Base-by-base conservation (phyloP, 2,888 invertebrate species). In the Maniola hyperantus region DNA sequence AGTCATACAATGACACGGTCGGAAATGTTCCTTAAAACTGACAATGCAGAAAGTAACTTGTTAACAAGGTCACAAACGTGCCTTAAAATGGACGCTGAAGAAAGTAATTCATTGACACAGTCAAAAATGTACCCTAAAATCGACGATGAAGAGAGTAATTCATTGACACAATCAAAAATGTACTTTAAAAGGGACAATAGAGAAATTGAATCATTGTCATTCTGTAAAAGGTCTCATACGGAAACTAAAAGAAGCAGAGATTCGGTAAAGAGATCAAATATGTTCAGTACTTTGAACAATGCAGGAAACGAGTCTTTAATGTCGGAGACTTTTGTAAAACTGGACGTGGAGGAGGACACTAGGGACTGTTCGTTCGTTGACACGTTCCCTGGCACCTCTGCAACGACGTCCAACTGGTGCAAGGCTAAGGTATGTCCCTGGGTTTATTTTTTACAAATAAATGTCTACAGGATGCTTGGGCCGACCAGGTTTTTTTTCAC, bases 321-420 rank as follows among this genome's bases (percentile, higher is more conserved):
- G n/a, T 81, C 78, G 50, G 81, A 83, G 62, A 83, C 65, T 0
- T 65, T 68, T 18, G 15, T 83, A 5, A 88, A 87, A 57, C 69
- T 89, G 33, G 88, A 88, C 48, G 75, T 86, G 1, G 89, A 89
- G 44, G 91, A 91, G n/a, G 90, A 91, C 20, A 76, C 91, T 0
- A 82, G 88, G n/a, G 91, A 90, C 46, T 89, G 86, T 48, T 74
- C 82, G 0, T 89, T 89, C 6, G 81, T 81, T 5, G 80, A 80
- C 2, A 74, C 74, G 6, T 87, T 84, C 67, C 75, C 78, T 61
- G 68, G 77, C 0, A 74, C 77, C 64, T 75, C 75, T 6, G 75
- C 72, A 13, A 79, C 70, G 7, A 48, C 71, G 6, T 70, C 65
- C 0, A 66, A 63, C 54, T 89, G 89, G 89, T 81, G 85, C 0